Evolutionary conservation across 2,888 invertebrate genomes (phyloP).

Genomic region (Oasisia sp.): DNA sequence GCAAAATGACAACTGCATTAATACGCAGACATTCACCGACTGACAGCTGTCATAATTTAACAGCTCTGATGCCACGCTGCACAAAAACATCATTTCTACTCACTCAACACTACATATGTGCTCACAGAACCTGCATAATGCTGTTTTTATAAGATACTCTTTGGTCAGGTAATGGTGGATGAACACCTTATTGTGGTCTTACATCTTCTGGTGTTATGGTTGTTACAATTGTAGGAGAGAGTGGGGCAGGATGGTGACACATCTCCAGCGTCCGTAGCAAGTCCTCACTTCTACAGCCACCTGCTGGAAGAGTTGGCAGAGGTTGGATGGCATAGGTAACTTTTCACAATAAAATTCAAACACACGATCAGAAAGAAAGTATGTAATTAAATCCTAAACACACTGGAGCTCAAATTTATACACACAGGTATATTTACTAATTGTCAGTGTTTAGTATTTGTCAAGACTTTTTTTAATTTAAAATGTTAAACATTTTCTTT

Average conservation of each 20-base stretch:
- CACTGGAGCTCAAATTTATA: background rate
- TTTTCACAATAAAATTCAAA: background rate
- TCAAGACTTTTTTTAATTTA: background rate
- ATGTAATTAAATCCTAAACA: too few relatives aligned
- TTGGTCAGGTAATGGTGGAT: too few relatives aligned
- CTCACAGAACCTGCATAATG: too few relatives aligned
- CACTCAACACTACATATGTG: too few relatives aligned
- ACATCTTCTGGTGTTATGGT: background rate
- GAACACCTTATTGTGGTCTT: too few relatives aligned
- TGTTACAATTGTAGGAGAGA: conserved; percentile 10
- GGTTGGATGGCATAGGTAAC: background rate
- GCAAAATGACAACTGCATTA: too few relatives aligned
- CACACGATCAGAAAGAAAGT: background rate
- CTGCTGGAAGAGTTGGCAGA: background rate
- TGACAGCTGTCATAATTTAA: too few relatives aligned
- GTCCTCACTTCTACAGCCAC: background rate
- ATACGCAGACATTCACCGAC: too few relatives aligned
- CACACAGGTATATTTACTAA: background rate
- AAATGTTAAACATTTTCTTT: background rate
- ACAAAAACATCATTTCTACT: too few relatives aligned
- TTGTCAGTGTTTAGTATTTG: background rate
- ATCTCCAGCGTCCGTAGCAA: background rate
- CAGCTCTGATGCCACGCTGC: too few relatives aligned
- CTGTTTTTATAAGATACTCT: too few relatives aligned
- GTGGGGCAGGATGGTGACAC: background rate